Conservation (phyloP, 2,888 invertebrate genomes). For the Sinopyrophorus schimmeli region DNA sequence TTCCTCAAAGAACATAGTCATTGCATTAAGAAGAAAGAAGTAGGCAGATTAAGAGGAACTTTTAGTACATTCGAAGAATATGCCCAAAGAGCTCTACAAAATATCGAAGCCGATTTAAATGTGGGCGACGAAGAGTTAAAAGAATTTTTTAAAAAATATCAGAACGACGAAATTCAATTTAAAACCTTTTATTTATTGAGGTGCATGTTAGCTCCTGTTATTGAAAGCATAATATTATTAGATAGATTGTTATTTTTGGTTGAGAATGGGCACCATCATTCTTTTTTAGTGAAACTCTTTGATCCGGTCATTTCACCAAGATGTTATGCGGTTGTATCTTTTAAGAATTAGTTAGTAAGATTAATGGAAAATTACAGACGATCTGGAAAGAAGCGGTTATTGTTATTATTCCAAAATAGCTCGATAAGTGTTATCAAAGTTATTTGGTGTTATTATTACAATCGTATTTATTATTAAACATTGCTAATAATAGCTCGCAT, state of each 20-base stretch:
- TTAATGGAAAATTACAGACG: neutral
- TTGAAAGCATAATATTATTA: conserved; percentile 80
- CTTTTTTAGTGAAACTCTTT: conserved; percentile 76
- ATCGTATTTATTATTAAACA: no score
- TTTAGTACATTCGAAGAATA: conserved; percentile 70
- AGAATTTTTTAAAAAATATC: conserved; percentile 51
- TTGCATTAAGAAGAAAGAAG: conserved; percentile 55
- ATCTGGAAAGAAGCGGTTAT: conserved; percentile 1
- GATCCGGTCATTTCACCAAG: conserved; percentile 84
- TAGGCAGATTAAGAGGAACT: conserved; percentile 58
- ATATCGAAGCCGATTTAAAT: conserved; percentile 61
- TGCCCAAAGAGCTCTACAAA: conserved; percentile 66
- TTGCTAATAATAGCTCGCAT: no score
- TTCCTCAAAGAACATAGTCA: conserved; percentile 55
- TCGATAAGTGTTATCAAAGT: neutral
- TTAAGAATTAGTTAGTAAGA: conserved; percentile 54
- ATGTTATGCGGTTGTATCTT: conserved; percentile 73
- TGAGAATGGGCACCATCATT: conserved; percentile 63
- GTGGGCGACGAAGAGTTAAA: conserved; percentile 56
- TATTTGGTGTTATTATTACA: neutral
- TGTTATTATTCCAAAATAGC: conserved; percentile 2
- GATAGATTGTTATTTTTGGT: conserved; percentile 79
- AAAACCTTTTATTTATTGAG: conserved; percentile 78
- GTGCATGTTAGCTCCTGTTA: conserved; percentile 73
- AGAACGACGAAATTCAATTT: conserved; percentile 61